phyloP scores from a whole-genome alignment of 2,888 invertebrate genomes.

The Pyrgus malvae region DNA sequence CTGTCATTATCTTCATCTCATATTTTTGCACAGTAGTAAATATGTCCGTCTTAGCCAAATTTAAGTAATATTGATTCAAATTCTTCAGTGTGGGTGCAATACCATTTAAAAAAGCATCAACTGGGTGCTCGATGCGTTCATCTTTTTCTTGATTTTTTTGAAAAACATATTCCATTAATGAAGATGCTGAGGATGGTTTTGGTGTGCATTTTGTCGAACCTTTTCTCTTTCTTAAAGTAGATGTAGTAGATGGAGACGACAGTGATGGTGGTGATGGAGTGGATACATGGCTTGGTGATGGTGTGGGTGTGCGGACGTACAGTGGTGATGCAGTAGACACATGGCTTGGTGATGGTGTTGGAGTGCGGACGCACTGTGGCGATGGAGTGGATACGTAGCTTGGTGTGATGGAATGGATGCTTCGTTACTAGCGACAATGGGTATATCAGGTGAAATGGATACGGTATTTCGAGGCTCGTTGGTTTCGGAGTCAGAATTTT shows the following conservation, averaged over 20 bases:
- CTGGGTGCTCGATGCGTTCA: no score
- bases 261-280: conserved; percentile 1
- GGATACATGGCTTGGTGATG: conserved; percentile 1
- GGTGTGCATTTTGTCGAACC: conserved; percentile 28
- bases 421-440: conserved; percentile 30
- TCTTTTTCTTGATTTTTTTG: no score
- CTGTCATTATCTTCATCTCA: conserved; percentile 28
- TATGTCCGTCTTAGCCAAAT: conserved; percentile 26
- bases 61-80: conserved; percentile 34
- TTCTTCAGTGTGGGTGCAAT: conserved; percentile 34
- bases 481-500: conserved; percentile 29
- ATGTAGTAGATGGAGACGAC: not conserved
- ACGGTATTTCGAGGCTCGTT: conserved; percentile 31
- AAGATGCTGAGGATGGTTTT: conserved; percentile 34
- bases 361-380: conserved; percentile 6
- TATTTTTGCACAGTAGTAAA: conserved; percentile 33
- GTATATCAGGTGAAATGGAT: conserved; percentile 27
- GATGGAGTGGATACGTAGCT: conserved; percentile 29
- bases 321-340: not conserved
- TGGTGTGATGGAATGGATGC: conserved; percentile 31
- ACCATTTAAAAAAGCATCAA: not conserved
- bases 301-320: not conserved
- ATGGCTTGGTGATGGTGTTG: conserved; percentile 1
- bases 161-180: conserved; percentile 34
- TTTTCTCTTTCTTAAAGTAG: conserved; percentile 27